Evolutionary conservation across 2,797 vertebrate genomes (phyloP).

Genomic region (Harpagifer antarcticus): DNA sequence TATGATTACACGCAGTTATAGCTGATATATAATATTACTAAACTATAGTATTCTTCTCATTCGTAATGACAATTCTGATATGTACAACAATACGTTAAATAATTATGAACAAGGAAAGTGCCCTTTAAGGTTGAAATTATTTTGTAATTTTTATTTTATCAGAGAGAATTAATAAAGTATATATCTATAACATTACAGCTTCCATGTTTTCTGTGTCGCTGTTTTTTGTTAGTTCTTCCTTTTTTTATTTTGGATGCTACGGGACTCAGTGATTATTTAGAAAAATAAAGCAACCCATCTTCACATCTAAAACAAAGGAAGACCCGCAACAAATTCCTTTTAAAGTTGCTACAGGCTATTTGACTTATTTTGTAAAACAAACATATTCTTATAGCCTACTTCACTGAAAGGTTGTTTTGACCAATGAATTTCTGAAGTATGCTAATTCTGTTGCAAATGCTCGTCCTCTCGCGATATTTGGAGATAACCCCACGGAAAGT

Average conservation of each 20-base stretch:
- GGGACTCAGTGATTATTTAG: background rate
- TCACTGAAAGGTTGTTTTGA: background rate
- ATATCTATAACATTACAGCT: slow-evolving; percentile 86
- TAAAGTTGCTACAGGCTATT: background rate
- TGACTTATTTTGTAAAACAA: background rate
- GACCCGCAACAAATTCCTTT: background rate
- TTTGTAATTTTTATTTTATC: slow-evolving; percentile 92
- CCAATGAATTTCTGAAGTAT: too few species aligned
- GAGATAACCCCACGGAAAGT: background rate
- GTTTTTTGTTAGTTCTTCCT: background rate
- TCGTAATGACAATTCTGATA: slow-evolving; percentile 85
- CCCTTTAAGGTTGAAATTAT: slow-evolving; percentile 89
- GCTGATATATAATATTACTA: slow-evolving; percentile 87
- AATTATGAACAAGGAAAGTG: slow-evolving; percentile 85
- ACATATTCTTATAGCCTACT: too few species aligned
- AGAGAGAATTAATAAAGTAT: slow-evolving; percentile 92
- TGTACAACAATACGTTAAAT: slow-evolving; percentile 85
- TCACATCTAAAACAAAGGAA: background rate
- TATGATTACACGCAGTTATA: slow-evolving; percentile 86
- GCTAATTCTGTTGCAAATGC: background rate
- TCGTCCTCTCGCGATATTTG: slow-evolving; percentile 7
- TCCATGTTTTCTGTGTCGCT: slow-evolving; percentile 54
- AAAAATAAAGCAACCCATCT: background rate
- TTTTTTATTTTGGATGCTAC: background rate
- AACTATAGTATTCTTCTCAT: slow-evolving; percentile 88